Base-by-base conservation (phyloP, 2,888 invertebrate genomes). In the Zygaena filipendulae region DNA sequence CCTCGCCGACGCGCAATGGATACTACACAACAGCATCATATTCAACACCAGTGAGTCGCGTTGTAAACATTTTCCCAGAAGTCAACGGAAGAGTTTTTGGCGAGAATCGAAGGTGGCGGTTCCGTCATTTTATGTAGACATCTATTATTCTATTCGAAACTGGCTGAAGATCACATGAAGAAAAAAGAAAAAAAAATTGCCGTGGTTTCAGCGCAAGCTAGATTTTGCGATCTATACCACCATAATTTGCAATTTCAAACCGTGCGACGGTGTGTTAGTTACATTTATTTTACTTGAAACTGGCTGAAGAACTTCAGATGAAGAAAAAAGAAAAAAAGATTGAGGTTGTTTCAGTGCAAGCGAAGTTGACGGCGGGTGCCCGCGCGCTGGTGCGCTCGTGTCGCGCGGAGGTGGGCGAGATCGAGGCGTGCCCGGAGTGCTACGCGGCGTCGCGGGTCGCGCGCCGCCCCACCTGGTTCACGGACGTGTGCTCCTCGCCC, bases 401-500 rank as follows among this genome's bases (percentile, higher is more conserved):
- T 40, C 89, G 90, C 39, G 89, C 92, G 45, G 95, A 97, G 77
- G 89, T 93, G 80, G 85, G 86, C 22, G 96, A 97, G 75, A 92
- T 97, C 33, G 95, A 97, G 59, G 91, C 93, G 10, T 97, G 97
- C 49, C 88, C 95, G 0, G 92, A 94, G 54, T 97, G 97, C 61
- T 97, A 96, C 67, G 77, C 85, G 24, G 91, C 90, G 48, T 94
- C 94, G 3, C 92, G 93, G 52, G n/a, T n/a, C n/a, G 87, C 89
- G 0, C 84, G 89, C 18, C 82, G 85, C 27, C 86, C 88, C 32
- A 85, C 87, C 1, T 97, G 96, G 95, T 97, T 97, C 68, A 87
- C 92, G 0, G 92, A 95, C 53, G 92, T 94, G 2, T 97, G 97
- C 69, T 87, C 89, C 11, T 87, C 87, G 31, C 96, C 96, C 0